These are phyloP conservation scores for Saimiri boliviensis DNA, from an alignment of 2,113 vertebrate species.

Conservation along the genomic window DNA sequence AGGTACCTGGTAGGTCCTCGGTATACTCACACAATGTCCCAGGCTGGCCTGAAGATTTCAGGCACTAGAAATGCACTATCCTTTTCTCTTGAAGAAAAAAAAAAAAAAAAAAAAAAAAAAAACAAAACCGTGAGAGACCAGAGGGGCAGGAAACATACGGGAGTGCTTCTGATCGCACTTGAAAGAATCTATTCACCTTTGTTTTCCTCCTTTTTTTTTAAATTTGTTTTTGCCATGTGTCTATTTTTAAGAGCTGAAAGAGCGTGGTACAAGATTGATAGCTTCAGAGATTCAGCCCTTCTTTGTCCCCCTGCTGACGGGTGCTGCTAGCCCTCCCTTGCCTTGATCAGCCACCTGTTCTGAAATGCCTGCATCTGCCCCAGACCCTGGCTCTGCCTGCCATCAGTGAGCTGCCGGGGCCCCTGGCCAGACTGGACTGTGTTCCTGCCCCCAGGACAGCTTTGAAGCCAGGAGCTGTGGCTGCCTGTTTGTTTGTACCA, in stretches of 20 bases:
- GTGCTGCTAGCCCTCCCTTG: background rate
- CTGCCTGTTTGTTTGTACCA: background rate
- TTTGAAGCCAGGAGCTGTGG: slow-evolving; percentile 7
- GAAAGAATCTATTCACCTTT: background rate
- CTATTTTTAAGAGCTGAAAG: slow-evolving; percentile 26
- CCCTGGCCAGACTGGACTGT: background rate
- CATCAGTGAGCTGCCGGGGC: background rate
- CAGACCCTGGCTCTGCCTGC: rapidly evolving
- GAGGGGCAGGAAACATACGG: background rate
- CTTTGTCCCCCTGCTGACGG: background rate
- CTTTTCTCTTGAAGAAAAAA: background rate
- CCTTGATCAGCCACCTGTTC: background rate
- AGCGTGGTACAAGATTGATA: rapidly evolving
- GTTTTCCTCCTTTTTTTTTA: background rate
- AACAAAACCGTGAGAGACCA: background rate
- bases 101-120: background rate
- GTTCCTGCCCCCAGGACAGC: background rate
- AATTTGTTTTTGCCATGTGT: background rate
- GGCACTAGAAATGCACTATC: background rate
- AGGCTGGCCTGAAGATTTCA: background rate
- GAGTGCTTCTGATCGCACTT: background rate
- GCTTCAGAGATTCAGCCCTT: background rate
- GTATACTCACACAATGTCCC: background rate
- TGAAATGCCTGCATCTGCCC: rapidly evolving
- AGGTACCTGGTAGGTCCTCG: background rate